A percentile compares a stretch with the other conserved stretches of the same genome.
Evolutionary conservation across 2,797 vertebrate genomes (phyloP).

Genomic region (Emydoidea blandingii): DNA sequence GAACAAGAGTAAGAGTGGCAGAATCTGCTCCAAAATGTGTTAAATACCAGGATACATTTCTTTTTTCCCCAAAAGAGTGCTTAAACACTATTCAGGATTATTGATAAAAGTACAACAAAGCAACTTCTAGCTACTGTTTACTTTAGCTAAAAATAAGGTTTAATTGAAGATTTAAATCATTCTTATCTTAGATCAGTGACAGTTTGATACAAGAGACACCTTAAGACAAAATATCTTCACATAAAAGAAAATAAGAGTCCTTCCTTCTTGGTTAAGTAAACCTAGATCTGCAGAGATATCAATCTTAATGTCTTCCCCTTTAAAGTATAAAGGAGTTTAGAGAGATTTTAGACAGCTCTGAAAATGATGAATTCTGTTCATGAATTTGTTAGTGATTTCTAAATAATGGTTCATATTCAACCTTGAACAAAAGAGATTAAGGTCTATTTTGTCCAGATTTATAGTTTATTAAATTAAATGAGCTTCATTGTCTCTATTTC

Average conservation of each 20-base stretch:
- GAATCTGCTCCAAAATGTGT: background rate
- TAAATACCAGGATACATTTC: background rate
- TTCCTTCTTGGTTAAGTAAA: background rate
- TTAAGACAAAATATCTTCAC: background rate
- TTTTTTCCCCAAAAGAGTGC: background rate
- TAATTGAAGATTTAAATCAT: no score
- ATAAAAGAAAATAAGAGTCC: background rate
- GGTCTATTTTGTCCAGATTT: background rate
- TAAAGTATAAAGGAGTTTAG: background rate
- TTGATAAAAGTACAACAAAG: background rate
- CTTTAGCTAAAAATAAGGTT: background rate
- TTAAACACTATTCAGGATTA: background rate
- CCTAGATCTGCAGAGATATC: background rate
- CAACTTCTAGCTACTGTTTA: background rate
- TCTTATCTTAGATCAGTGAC: background rate
- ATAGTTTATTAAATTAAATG: background rate
- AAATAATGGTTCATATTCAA: background rate
- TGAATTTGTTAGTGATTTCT: background rate
- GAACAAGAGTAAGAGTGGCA: background rate
- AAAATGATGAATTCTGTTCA: slow-evolving; percentile 2
- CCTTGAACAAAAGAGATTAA: background rate
- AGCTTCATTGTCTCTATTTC: background rate
- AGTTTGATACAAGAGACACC: background rate
- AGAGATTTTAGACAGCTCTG: background rate
- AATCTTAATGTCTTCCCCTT: background rate